Base-by-base conservation (phyloP, 2,888 invertebrate genomes). In the Orthosia cruda region DNA sequence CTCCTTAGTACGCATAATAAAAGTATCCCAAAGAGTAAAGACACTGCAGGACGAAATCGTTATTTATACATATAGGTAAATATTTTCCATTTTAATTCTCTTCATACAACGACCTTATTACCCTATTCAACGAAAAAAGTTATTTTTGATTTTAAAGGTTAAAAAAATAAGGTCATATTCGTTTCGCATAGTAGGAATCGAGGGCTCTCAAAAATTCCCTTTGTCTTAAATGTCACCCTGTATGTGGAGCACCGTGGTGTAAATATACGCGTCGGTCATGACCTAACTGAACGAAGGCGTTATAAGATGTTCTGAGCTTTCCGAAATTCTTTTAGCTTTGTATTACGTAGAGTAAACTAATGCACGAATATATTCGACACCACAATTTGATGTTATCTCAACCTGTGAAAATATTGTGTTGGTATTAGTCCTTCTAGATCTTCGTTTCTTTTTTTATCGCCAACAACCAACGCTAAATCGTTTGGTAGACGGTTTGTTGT, bases 151-250 rank as follows among this genome's bases (percentile, higher is more conserved):
- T 58, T n/a, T 13, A 45, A 71, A 79, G 18, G 54, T 49, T 64
- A 45, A 13, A 47, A n/a, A 54, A 52, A 71, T 26, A 71, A 73
- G 26, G 59, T 72, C 59, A 55, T 40, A 54, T 45, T 55, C 13
- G 15, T 45, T 77, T 40, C 18, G 20, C 69, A 20, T 77, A 49
- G 54, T 55, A 55, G 4, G 1, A 45, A 67, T 68, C 12, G 26
- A 55, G 40, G 63, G 20, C 59, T 61, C 20, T 13, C 62, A 26
- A 16, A 72, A 12, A 26, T 65, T 26, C 15, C 50, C 67, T 64
- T 74, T 59, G 45, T 7, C 13, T 79, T 47, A 66, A 81, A 80
- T 58, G 18, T 70, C 81, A 66, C 52, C 69, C 80, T 76, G 68
- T 82, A 72, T 74, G 40, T 73, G n/a, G 55, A 66, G 26, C 62